These are phyloP conservation scores for Acleris sparsana DNA, from an alignment of 2,888 invertebrate genomes.

Conservation along the genomic window DNA sequence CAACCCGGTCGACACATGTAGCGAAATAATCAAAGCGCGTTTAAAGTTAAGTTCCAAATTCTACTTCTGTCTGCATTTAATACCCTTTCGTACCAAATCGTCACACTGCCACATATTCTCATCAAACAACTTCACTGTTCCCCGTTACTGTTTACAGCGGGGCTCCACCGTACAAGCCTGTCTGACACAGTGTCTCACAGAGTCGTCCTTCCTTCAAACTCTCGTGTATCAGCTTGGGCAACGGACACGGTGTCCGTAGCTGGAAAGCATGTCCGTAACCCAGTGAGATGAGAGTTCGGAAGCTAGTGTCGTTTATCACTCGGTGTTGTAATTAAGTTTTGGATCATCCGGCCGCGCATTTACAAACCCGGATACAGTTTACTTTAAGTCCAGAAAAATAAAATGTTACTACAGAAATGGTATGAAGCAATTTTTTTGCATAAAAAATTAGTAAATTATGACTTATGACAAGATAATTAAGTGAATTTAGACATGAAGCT, in stretches of 20 bases:
- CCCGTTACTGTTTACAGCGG: not conserved
- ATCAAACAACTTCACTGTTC: too few relatives aligned
- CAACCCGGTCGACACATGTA: too few relatives aligned
- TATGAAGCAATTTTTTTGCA: too few relatives aligned
- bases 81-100: too few relatives aligned
- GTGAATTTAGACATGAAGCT: too few relatives aligned
- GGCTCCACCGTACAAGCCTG: not conserved
- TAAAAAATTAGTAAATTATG: too few relatives aligned
- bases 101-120: too few relatives aligned
- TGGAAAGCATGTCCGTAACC: slow-evolving; percentile 2
- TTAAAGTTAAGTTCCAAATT: too few relatives aligned
- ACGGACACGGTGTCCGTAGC: not conserved
- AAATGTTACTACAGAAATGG: not conserved
- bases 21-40: too few relatives aligned
- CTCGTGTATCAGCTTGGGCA: not conserved
- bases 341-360: slow-evolving; percentile 26
- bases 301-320: slow-evolving; percentile 23
- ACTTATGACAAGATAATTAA: too few relatives aligned
- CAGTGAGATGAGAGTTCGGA: slow-evolving; percentile 16
- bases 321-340: slow-evolving; percentile 29
- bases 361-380: slow-evolving; percentile 1
- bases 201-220: not conserved
- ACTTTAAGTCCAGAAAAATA: not conserved
- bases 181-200: slow-evolving; percentile 6
- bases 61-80: too few relatives aligned